Percentiles rank a stretch among this genome's conserved stretches.
Conservation (phyloP, 2,797 vertebrate genomes). For the Aphelocoma californica region DNA sequence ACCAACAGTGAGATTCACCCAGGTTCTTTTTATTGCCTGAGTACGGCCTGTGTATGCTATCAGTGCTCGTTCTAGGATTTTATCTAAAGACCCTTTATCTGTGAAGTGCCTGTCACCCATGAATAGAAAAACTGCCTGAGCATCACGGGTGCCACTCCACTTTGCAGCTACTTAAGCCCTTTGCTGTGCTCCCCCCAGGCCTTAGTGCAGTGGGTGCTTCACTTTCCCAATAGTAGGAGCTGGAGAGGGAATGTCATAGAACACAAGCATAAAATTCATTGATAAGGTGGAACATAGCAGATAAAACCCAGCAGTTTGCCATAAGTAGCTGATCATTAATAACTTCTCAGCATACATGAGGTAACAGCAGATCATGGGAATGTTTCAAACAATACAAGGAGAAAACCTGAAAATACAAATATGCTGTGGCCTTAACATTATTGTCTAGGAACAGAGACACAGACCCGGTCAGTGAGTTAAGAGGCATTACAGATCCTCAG, state of each 20-base stretch:
- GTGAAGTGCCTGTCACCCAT: background rate
- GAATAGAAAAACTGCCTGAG: background rate
- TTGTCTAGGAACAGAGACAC: background rate
- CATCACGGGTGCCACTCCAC: background rate
- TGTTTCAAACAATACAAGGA: background rate
- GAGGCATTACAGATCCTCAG: background rate
- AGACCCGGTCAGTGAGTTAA: background rate
- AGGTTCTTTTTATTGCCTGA: background rate
- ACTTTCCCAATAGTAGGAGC: background rate
- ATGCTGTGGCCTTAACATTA: background rate
- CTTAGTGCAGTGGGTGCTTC: background rate
- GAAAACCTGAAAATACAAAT: background rate
- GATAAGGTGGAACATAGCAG: background rate
- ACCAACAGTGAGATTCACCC: background rate
- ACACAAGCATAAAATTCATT: background rate
- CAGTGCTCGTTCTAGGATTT: background rate
- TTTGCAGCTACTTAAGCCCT: background rate
- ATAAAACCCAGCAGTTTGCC: background rate
- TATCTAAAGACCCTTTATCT: background rate
- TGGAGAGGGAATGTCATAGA: background rate
- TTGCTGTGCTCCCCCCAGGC: background rate
- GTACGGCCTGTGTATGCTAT: background rate
- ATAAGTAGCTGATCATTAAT: background rate
- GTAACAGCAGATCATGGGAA: background rate
- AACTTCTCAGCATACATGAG: background rate